These are phyloP conservation scores for Meliscaeva auricollis DNA, from an alignment of 2,888 invertebrate genomes.

Conservation along the genomic window DNA sequence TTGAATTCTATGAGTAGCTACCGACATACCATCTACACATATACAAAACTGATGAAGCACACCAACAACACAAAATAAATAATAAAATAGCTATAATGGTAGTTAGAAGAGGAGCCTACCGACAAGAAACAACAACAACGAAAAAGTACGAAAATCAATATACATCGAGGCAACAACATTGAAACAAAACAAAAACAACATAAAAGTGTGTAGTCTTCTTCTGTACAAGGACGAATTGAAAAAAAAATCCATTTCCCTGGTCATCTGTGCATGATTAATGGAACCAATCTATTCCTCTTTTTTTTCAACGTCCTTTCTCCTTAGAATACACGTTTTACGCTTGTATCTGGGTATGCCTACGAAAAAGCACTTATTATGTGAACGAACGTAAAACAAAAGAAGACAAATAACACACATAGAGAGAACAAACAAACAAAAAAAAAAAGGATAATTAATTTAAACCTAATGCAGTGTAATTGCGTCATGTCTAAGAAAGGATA, in stretches of 20 bases:
- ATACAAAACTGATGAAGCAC: conserved; percentile 38
- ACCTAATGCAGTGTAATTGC: conserved; percentile 75
- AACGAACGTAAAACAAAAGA: conserved; percentile 49
- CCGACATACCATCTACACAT: conserved; percentile 10
- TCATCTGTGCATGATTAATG: conserved; percentile 76
- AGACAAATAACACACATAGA: conserved; percentile 42
- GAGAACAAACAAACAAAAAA: neutral
- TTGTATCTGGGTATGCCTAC: conserved; percentile 32
- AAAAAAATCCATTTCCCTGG: conserved; percentile 75
- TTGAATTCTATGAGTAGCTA: conserved; percentile 18
- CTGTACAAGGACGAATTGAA: conserved; percentile 68
- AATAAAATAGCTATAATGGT: conserved; percentile 38
- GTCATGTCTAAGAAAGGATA: conserved; percentile 56
- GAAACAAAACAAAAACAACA: conserved; percentile 27
- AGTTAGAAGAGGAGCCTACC: conserved; percentile 28
- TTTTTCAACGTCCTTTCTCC: conserved; percentile 24
- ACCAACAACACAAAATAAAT: neutral
- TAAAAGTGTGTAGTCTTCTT: conserved; percentile 8
- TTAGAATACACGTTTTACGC: conserved; percentile 48
- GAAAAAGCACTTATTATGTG: conserved; percentile 53
- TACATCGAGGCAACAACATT: conserved; percentile 69
- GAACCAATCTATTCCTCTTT: conserved; percentile 66
- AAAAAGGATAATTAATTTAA: conserved; percentile 72
- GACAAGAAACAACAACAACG: conserved; percentile 19
- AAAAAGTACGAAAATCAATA: conserved; percentile 72